A percentile compares a stretch with the other conserved stretches of the same genome.
phyloP scores from a whole-genome alignment of 1,140 invertebrate genomes.

The Caerostris extrusa region DNA sequence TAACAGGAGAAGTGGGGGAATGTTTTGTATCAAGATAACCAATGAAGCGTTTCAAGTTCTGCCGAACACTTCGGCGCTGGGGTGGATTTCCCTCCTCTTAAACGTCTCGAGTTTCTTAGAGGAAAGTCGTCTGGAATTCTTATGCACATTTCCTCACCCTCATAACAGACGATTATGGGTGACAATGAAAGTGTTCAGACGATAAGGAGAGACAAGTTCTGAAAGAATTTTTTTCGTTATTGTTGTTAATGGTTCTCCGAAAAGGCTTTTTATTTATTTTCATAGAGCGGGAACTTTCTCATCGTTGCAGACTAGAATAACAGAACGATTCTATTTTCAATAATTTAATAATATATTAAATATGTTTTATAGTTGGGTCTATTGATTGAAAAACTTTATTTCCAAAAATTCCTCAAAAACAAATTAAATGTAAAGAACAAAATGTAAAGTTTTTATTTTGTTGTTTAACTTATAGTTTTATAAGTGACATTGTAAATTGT shows the following conservation, averaged over 20 bases:
- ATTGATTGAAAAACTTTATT: no score
- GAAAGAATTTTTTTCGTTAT: background rate
- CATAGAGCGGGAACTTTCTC: background rate
- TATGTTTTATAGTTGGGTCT: no score
- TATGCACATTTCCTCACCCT: background rate
- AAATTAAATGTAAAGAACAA: no score
- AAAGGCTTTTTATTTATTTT: background rate
- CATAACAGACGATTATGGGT: background rate
- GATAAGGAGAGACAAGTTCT: background rate
- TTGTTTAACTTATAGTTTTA: no score
- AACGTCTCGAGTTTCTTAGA: background rate
- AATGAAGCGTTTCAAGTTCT: background rate
- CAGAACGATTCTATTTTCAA: no score
- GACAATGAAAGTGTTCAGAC: slow-evolving; percentile 12
- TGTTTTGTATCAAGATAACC: slow-evolving; percentile 51
- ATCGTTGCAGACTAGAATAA: background rate
- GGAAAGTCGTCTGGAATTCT: background rate
- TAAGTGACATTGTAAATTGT: no score
- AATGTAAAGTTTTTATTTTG: no score
- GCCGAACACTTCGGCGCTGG: background rate
- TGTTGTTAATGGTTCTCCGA: background rate
- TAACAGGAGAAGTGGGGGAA: background rate
- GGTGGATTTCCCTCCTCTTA: background rate
- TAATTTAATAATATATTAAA: no score
- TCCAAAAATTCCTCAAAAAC: no score